Percentiles rank a stretch among this genome's conserved stretches.
Conservation (phyloP, 53 echinoderm and acorn worm species). For the Mesocentrotus franciscanus region DNA sequence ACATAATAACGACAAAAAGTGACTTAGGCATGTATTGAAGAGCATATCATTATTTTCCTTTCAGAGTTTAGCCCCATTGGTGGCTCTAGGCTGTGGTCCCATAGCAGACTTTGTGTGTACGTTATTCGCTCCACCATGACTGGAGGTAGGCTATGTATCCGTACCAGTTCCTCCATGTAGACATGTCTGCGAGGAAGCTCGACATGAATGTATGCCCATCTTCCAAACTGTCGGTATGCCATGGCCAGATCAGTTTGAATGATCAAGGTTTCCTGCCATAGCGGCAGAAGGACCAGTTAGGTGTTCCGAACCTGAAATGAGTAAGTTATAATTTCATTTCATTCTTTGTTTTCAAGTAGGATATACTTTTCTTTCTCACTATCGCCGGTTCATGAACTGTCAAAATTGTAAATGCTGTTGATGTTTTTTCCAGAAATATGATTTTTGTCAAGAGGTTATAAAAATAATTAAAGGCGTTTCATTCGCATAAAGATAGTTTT, state of each 20-base stretch:
- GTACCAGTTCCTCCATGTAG: conserved; percentile 68
- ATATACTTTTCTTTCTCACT: too few species aligned
- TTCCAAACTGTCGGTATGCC: conserved; percentile 42
- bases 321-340: background rate
- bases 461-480: too few species aligned
- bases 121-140: conserved; percentile 72
- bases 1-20: too few species aligned
- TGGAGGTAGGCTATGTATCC: background rate
- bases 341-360: too few species aligned
- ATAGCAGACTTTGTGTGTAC: conserved; percentile 69
- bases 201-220: conserved; percentile 52
- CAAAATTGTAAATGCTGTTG: too few species aligned
- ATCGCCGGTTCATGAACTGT: too few species aligned
- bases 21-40: too few species aligned
- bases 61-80: conserved; percentile 44
- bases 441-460: too few species aligned
- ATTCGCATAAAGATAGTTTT: too few species aligned
- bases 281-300: conserved; percentile 7
- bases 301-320: conserved; percentile 54
- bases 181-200: conserved; percentile 65
- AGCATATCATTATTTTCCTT: too few species aligned
- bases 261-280: conserved; percentile 56
- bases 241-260: conserved; percentile 74
- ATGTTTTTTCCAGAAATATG: too few species aligned
- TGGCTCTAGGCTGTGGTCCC: background rate